Base-by-base conservation (phyloP, 2,113 vertebrate genomes). In the Xiphorhynchus elegans region DNA sequence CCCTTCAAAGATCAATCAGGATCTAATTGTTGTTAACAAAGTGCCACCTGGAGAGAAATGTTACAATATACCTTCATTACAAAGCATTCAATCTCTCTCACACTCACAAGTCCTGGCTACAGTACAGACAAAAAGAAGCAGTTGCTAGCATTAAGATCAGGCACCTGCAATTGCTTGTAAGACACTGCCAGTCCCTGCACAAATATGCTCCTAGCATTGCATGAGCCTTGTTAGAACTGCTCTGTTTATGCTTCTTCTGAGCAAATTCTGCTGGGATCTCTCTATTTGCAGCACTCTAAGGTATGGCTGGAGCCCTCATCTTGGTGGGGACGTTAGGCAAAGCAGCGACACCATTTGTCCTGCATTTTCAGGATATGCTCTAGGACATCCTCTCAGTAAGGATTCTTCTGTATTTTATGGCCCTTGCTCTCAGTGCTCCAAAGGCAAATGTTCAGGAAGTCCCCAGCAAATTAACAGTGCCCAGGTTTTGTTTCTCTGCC, bases 21-120 rank as follows among this genome's bases (percentile, higher is more conserved):
- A 97, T 97, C 94, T 97, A 97, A 97, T 97, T 97, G 97, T 97
- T 96, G 94, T 92, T 97, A 97, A 97, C 97, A 97, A 97, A 97
- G 96, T 97, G 96, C 97, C 97, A 97, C 97, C 97, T 97, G 97
- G 97, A 96, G 97, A 97, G 97, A 96, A 97, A 96, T 96, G 97
- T 97, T 97, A 97, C 96, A 97, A 97, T 97, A 97, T 96, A 97
- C 96, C 97, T 97, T 97, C 97, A 97, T 97, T 97, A 97, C 96
- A 96, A 96, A 97, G 96, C 97, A 92, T 97, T 97, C 96, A 96
- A 67, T 96, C 96, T 97, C 94, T 97, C 96, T 96, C 90, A 44
- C 2, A 5, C 87, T 94, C 73, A 26, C 53, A 79, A 95, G 93
- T 95, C 93, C 89, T 91, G 96, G 93, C 97, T 96, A 49, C 90